Percentiles rank a stretch among this genome's conserved stretches.
Conservation (phyloP, 1,140 invertebrate genomes). For the Lucilia cuprina region DNA sequence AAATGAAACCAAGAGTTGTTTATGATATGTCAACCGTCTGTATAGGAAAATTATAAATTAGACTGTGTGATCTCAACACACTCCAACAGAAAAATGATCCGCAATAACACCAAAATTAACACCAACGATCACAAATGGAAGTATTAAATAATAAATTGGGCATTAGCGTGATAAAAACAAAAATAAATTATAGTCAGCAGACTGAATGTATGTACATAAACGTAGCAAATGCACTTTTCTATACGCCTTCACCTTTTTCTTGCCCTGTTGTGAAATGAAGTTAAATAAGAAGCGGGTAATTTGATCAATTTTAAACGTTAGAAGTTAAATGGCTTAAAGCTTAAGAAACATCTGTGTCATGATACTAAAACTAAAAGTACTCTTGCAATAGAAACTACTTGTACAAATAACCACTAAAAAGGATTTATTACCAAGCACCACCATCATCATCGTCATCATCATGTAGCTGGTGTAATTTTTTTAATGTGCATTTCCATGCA, state of each 20-base stretch:
- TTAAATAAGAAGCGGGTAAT: not conserved
- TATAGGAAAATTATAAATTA: not conserved
- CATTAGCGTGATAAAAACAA: slow-evolving; percentile 9
- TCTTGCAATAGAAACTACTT: not conserved
- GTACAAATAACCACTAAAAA: not conserved
- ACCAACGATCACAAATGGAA: not conserved
- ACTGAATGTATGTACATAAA: not conserved
- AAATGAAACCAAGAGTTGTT: slow-evolving; percentile 1
- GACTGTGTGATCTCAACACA: not conserved
- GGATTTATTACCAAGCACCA: not conserved
- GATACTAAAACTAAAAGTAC: not conserved
- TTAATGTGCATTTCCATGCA: no score
- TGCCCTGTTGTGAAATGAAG: not conserved
- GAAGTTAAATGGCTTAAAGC: not conserved
- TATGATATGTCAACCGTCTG: not conserved
- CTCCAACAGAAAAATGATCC: not conserved
- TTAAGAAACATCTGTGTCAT: not conserved
- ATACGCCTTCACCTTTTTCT: not conserved
- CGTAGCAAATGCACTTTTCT: not conserved
- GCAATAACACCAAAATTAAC: slow-evolving; percentile 7
- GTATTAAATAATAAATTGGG: slow-evolving; percentile 12
- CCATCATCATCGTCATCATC: not conserved
- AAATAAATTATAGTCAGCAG: not conserved
- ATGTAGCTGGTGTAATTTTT: no score
- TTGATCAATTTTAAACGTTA: not conserved